Evolutionary conservation across 2,113 vertebrate species (phyloP), one percentile per base, ranked within the genome.

Genomic region (Prochilodus magdalenae): DNA sequence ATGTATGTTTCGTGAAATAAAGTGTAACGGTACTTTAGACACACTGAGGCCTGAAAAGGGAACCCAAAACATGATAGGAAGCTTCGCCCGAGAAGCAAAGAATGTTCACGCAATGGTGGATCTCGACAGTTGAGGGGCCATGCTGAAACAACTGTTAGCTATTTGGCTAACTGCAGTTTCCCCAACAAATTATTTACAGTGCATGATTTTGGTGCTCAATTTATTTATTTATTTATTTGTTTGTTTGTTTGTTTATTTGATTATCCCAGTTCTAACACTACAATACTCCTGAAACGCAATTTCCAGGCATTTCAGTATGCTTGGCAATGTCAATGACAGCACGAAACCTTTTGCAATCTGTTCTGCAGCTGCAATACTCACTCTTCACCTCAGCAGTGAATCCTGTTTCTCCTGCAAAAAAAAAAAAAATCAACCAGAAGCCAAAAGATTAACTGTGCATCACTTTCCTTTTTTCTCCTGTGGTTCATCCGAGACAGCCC

Each of bases 381-480:
- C 20, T 51, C 63, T 75, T 79, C 30, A 79, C 74, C 77, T 53
- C 59, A 63, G 78, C 81, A 79, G 78, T 81, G 81, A 83, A 82
- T 75, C 40, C 70, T 84, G 36, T 36, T 86, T 72, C 77, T 22
- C 15, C 53, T 29, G 20, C 26, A 29, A 27, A 79, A 15, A n/a
- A 66, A 49, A 75, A 36, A 44, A 44, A 11, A 8, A 5, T 1
- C 4, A 36, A 7, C 36, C 71, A 36, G n/a, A 55, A 67, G 44
- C n/a, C 40, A 59, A 59, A 63, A 57, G 33, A 74, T 24, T 59
- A 69, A 49, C 55, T 30, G 18, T 22, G 22, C 40, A 29, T 40
- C 59, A 16, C 59, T 67, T 63, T 24, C 3, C 5, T 51, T 67
- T 33, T 24, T 63, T 15, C 44, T 66, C 27, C 44, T 53, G 36